These are phyloP conservation scores for Lophura nycthemera DNA, from an alignment of 2,113 vertebrate genomes.

Conservation along the genomic window DNA sequence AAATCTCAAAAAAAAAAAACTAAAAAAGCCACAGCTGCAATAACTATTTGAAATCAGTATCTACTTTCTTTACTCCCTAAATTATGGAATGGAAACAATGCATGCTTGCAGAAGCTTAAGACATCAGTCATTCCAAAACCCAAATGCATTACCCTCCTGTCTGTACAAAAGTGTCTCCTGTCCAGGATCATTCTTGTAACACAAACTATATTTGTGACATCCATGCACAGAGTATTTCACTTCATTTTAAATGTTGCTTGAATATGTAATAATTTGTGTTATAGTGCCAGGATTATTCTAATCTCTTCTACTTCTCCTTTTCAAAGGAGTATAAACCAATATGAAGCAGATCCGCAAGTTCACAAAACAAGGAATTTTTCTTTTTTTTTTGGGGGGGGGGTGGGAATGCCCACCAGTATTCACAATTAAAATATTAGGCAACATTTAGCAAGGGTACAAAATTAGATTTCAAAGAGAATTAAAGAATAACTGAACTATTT, in stretches of 20 bases:
- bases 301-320: not conserved
- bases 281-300: not conserved
- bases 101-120: not conserved
- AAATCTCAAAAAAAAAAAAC: not conserved
- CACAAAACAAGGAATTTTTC: not conserved
- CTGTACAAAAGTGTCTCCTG: not conserved
- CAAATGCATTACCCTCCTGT: not conserved
- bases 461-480: not conserved
- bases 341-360: not conserved
- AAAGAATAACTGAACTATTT: not conserved
- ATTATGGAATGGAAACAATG: not conserved
- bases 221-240: not conserved
- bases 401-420: not conserved
- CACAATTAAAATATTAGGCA: not conserved
- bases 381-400: not conserved
- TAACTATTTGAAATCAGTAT: not conserved
- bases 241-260: not conserved
- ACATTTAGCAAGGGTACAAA: not conserved
- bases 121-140: not conserved
- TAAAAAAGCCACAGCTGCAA: not conserved
- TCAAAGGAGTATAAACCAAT: constrained; percentile 1
- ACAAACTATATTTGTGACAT: not conserved
- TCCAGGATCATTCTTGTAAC: not conserved
- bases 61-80: not conserved
- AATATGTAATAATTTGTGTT: not conserved